phyloP scores from a whole-genome alignment of 2,797 vertebrate species.

The Pagetopsis macropterus region DNA sequence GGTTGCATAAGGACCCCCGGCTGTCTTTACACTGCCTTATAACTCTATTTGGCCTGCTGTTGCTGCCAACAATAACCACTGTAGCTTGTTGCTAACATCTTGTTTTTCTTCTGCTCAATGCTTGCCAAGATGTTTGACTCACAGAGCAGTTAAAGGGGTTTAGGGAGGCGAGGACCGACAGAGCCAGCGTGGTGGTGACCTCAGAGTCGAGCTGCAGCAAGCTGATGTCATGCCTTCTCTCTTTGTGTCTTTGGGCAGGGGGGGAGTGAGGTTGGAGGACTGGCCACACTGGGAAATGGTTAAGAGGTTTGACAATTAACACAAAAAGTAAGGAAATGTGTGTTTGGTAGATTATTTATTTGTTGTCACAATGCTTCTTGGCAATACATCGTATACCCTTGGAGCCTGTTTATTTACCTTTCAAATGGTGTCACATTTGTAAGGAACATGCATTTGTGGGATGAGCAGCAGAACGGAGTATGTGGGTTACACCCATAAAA shows the following conservation, averaged over 20 bases:
- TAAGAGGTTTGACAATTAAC: conserved; percentile 3
- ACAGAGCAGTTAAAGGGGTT: conserved; percentile 49
- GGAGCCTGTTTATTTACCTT: too few species aligned
- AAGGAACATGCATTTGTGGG: too few species aligned
- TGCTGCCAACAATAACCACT: conserved; percentile 68
- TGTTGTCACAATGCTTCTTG: too few species aligned
- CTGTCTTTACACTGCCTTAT: conserved; percentile 48
- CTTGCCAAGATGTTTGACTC: conserved; percentile 62
- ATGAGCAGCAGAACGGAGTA: too few species aligned
- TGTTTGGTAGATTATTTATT: too few species aligned
- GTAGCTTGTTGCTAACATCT: conserved; percentile 58
- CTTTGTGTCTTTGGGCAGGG: conserved; percentile 15
- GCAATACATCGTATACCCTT: too few species aligned
- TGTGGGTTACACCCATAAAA: too few species aligned
- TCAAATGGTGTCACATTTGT: too few species aligned
- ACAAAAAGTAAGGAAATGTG: too few species aligned
- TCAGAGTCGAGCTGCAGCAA: conserved; percentile 47
- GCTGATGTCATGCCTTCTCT: conserved; percentile 61
- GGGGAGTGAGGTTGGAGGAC: conserved; percentile 12
- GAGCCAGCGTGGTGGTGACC: conserved; percentile 63
- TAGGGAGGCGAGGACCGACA: conserved; percentile 55
- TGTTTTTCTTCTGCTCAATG: conserved; percentile 54
- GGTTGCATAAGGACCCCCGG: conserved; percentile 53
- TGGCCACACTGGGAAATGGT: conserved; percentile 32
- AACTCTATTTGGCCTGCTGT: conserved; percentile 53